Percentiles rank a stretch among this genome's conserved stretches.
Conservation (phyloP, 2,113 vertebrate genomes). For the Terrapene triunguis region DNA sequence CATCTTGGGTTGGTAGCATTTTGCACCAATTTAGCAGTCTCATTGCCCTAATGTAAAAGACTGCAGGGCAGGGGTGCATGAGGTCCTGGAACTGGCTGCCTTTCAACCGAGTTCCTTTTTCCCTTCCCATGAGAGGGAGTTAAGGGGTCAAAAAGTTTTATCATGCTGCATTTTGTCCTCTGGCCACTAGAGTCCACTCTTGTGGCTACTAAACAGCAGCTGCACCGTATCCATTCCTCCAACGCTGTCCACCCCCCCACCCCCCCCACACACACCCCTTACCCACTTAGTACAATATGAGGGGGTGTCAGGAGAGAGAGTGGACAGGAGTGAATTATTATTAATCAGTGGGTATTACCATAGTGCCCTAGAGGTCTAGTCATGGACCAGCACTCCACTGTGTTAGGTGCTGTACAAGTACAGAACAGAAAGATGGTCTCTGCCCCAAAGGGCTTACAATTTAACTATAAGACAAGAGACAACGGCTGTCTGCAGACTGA, state of each 20-base stretch:
- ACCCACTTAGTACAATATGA: background rate
- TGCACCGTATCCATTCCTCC: background rate
- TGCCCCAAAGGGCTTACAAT: fast-evolving
- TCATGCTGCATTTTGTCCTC: background rate
- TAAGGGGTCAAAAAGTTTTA: background rate
- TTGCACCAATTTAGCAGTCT: background rate
- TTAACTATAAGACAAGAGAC: background rate
- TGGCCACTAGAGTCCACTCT: background rate
- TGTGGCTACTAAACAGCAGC: background rate
- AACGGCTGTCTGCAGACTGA: background rate
- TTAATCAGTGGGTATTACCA: background rate
- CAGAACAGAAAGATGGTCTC: background rate
- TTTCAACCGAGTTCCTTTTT: background rate
- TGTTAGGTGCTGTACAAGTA: background rate
- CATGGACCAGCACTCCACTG: background rate
- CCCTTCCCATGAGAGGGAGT: background rate
- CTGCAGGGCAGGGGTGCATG: background rate
- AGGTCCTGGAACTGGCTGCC: background rate
- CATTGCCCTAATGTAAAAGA: background rate
- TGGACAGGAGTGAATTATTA: background rate
- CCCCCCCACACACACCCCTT: too few relatives aligned
- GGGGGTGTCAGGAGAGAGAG: background rate
- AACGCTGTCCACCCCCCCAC: background rate
- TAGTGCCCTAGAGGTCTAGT: background rate
- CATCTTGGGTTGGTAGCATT: background rate